Evolutionary conservation across 2,797 vertebrate species (phyloP).

Genomic region (Psittacula derbiana): DNA sequence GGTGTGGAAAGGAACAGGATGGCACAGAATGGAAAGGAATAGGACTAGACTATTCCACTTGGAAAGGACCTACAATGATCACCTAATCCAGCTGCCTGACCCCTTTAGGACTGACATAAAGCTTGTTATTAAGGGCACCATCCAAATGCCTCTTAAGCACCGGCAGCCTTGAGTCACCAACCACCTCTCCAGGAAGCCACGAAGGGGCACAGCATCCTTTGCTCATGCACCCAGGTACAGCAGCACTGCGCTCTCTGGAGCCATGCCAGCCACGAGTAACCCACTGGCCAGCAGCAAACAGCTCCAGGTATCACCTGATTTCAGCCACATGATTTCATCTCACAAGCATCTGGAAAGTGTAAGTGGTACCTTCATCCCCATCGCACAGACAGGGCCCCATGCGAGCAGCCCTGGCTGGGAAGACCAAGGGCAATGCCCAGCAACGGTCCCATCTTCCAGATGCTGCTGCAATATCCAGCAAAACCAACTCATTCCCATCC

Average conservation of each 20-base stretch:
- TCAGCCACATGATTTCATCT: not conserved
- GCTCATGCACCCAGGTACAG: rapidly evolving
- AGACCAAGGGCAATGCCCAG: not conserved
- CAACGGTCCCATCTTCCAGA: not conserved
- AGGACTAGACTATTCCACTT: not conserved
- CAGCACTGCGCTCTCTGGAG: not conserved
- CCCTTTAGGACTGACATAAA: not conserved
- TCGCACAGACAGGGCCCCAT: not conserved
- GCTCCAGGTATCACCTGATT: not conserved
- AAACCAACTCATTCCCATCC: not conserved
- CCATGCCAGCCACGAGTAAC: not conserved
- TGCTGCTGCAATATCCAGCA: not conserved
- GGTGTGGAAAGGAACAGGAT: not conserved
- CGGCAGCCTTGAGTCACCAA: not conserved
- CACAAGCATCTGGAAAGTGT: not conserved
- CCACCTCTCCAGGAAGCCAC: not conserved
- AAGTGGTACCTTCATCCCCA: not conserved
- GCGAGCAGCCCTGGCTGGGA: not conserved
- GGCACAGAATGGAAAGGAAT: not conserved
- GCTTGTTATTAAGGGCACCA: not conserved
- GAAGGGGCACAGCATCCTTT: not conserved
- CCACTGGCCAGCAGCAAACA: not conserved
- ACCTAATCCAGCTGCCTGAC: not conserved
- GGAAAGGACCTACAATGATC: not conserved
- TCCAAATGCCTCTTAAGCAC: not conserved